Conservation (phyloP, 1,140 invertebrate species). For the Liolophura sinensis region DNA sequence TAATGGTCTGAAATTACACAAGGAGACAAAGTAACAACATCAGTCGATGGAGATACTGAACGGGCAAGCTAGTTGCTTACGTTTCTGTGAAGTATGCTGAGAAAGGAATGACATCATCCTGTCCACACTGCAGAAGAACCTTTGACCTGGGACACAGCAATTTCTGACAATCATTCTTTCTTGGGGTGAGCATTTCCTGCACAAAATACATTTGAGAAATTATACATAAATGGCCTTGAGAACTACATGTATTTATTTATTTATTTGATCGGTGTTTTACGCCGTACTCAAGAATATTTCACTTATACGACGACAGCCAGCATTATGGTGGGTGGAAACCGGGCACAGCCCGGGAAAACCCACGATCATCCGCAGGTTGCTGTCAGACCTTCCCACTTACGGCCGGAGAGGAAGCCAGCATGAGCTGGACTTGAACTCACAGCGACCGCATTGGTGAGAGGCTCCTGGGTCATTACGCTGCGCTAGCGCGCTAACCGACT, state of each 20-base stretch:
- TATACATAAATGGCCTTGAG: slow-evolving; percentile 7
- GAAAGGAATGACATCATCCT: slow-evolving; percentile 12
- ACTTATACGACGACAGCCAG: too few species aligned
- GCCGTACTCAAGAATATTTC: slow-evolving; percentile 2
- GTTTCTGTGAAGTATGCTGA: slow-evolving; percentile 11
- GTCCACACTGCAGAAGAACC: slow-evolving; percentile 15
- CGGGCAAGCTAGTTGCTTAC: slow-evolving; percentile 1
- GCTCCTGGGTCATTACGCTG: too few species aligned
- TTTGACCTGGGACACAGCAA: slow-evolving; percentile 24
- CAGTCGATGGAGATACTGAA: not conserved
- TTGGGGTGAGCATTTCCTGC: slow-evolving; percentile 36
- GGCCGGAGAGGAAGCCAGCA: too few species aligned
- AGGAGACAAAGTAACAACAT: not conserved
- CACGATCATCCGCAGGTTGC: too few species aligned
- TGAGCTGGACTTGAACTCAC: too few species aligned
- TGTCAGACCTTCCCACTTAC: too few species aligned
- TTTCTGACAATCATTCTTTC: slow-evolving; percentile 8
- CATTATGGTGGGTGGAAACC: too few species aligned
- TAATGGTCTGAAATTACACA: not conserved
- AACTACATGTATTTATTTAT: slow-evolving; percentile 1
- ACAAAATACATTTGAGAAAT: slow-evolving; percentile 16
- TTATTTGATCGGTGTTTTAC: not conserved
- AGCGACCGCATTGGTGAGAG: too few species aligned
- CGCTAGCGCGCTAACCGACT: slow-evolving; percentile 1
- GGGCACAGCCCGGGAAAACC: too few species aligned